phyloP scores from a whole-genome alignment of 2,888 invertebrate species.

The Temnothorax ravouxi region DNA sequence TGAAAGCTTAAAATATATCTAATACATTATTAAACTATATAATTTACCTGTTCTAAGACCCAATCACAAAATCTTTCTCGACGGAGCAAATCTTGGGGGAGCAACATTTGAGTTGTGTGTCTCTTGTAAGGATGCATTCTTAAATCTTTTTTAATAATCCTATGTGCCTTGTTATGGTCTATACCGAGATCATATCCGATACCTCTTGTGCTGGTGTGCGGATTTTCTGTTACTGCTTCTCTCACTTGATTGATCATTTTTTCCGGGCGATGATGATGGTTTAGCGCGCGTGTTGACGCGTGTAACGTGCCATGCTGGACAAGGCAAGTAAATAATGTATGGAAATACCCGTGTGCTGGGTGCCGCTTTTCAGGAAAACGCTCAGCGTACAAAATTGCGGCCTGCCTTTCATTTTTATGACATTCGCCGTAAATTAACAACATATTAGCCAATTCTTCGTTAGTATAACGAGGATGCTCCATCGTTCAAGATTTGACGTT shows the following conservation, averaged over 20 bases:
- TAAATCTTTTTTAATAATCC: too few relatives aligned
- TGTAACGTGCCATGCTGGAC: neutral
- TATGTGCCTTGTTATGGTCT: too few relatives aligned
- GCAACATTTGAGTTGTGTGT: too few relatives aligned
- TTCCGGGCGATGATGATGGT: neutral
- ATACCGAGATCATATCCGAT: neutral
- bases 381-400: neutral
- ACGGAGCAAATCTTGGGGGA: neutral
- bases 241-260: neutral
- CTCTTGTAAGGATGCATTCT: too few relatives aligned
- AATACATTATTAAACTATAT: neutral
- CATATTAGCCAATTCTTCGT: too few relatives aligned
- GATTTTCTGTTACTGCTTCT: neutral
- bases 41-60: neutral
- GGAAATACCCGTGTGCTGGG: neutral
- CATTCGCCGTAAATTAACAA: too few relatives aligned
- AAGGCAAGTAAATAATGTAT: neutral
- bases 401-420: too few relatives aligned
- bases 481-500: too few relatives aligned
- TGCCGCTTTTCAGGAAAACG: neutral
- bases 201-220: neutral
- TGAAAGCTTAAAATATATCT: neutral
- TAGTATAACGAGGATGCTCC: too few relatives aligned
- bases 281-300: too few relatives aligned
- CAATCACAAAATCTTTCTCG: conserved; percentile 15